phyloP scores from a whole-genome alignment of 2,113 vertebrate species.

The Elachura formosa region DNA sequence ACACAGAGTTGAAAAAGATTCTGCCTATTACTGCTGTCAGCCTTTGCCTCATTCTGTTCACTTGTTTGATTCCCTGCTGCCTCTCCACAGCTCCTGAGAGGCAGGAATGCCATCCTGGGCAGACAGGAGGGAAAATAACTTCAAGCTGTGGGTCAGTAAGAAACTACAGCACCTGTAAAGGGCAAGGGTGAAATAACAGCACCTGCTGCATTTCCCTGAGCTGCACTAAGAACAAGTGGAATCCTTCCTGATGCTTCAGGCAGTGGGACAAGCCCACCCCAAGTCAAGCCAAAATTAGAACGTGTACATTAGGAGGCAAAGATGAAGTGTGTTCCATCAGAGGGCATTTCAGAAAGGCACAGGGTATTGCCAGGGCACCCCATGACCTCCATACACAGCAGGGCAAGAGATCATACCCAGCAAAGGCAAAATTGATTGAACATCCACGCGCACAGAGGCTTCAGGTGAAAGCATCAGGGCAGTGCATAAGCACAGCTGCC shows the following conservation, averaged over 20 bases:
- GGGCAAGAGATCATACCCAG: not conserved
- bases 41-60: not conserved
- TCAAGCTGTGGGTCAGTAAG: not conserved
- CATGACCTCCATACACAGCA: not conserved
- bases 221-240: not conserved
- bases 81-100: not conserved
- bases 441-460: too few relatives aligned
- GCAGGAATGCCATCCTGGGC: fast-evolving
- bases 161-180: fast-evolving
- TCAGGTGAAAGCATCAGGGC: not conserved
- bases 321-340: not conserved
- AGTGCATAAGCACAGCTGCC: not conserved
- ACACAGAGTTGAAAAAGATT: not conserved
- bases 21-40: not conserved
- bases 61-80: not conserved
- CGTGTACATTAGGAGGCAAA: fast-evolving
- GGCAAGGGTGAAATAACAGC: not conserved
- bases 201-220: fast-evolving
- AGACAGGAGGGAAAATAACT: not conserved
- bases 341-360: not conserved
- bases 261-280: not conserved
- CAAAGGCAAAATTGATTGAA: too few relatives aligned
- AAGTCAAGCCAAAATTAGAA: not conserved
- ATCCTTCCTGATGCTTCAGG: not conserved
- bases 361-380: not conserved